Evolutionary conservation across 2,113 vertebrate species (phyloP).

Genomic region (Stegastes partitus): DNA sequence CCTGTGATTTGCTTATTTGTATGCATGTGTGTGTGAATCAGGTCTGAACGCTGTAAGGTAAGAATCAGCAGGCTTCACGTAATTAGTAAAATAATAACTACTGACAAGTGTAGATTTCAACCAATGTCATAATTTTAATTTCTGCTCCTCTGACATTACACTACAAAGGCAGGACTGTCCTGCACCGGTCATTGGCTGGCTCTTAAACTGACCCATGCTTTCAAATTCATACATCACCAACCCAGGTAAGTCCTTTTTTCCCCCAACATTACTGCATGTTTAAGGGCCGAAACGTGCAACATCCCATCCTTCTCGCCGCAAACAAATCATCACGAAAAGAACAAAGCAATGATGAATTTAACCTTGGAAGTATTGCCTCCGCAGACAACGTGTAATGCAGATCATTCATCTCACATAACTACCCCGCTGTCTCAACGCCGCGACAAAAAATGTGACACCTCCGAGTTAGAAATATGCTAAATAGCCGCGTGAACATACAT

Average conservation of each 20-base stretch:
- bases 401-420: neutral
- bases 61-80: neutral
- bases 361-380: no score
- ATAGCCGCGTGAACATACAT: neutral
- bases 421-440: neutral
- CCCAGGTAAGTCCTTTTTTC: no score
- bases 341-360: neutral
- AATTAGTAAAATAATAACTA: neutral
- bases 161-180: no score
- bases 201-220: no score
- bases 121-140: no score
- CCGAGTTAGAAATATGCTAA: no score
- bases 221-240: neutral
- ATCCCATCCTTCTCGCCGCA: neutral
- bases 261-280: no score
- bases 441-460: no score
- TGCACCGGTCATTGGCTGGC: no score
- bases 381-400: neutral
- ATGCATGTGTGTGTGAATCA: neutral
- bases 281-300: neutral
- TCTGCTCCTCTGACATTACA: no score
- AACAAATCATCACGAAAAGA: neutral
- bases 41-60: neutral
- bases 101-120: no score
- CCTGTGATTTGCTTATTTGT: neutral